phyloP scores from a whole-genome alignment of 92 coral and sea anemone species.

The Epizoanthus rinbou region DNA sequence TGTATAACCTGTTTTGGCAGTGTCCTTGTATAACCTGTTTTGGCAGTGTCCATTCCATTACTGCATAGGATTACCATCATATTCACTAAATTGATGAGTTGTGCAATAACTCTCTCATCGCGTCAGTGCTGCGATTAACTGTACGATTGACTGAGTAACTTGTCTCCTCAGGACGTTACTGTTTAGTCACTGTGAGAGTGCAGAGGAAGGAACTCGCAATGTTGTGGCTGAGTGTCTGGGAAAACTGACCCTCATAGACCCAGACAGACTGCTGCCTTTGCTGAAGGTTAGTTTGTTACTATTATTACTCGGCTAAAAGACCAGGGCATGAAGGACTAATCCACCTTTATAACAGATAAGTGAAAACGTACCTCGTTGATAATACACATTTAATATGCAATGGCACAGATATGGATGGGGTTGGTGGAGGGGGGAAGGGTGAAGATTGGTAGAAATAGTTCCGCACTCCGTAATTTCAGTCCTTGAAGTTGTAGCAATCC shows the following conservation, averaged over 20 bases:
- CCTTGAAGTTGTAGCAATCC: no score
- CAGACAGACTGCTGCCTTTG: conserved; percentile 83
- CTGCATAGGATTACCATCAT: no score
- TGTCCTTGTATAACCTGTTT: no score
- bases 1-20: no score
- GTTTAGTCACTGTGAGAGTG: conserved; percentile 97
- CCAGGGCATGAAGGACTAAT: background rate
- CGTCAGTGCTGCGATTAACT: background rate
- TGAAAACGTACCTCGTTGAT: background rate
- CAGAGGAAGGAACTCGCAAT: conserved; percentile 97
- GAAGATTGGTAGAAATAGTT: no score
- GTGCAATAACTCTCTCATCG: no score
- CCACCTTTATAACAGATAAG: background rate
- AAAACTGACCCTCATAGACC: conserved; percentile 93
- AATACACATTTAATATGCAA: background rate
- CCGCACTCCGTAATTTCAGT: no score
- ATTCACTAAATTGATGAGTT: no score
- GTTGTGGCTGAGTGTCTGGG: conserved; percentile 98
- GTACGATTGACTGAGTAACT: background rate
- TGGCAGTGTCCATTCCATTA: no score
- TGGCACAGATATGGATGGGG: no score
- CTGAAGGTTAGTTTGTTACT: conserved; percentile 63
- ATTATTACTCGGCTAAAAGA: background rate
- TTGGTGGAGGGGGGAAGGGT: no score
- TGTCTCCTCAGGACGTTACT: conserved; percentile 73